Percentiles rank a stretch among this genome's conserved stretches.
These are phyloP conservation scores for Xestobium rufovillosum DNA, from an alignment of 2,888 invertebrate genomes.

Conservation along the genomic window DNA sequence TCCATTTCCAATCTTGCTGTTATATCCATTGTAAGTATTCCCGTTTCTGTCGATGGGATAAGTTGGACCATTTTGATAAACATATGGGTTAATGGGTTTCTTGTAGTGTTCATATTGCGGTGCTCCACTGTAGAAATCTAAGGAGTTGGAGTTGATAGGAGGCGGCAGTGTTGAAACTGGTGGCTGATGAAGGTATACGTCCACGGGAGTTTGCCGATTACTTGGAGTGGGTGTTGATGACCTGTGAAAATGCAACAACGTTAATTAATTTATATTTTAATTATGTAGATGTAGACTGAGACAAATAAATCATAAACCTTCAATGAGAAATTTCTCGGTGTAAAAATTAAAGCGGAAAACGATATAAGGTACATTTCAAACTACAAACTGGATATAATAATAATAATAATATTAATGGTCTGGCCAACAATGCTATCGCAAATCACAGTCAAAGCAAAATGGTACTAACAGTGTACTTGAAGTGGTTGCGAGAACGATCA, in stretches of 20 bases:
- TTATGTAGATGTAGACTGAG: no score
- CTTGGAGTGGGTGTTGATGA: conserved; percentile 15
- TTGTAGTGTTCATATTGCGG: conserved; percentile 35
- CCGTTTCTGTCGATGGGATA: conserved; percentile 39
- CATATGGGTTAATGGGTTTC: conserved; percentile 32
- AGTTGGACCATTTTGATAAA: conserved; percentile 41
- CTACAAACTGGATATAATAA: no score
- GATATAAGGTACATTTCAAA: no score
- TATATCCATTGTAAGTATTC: conserved; percentile 33
- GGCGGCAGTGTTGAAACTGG: conserved; percentile 41
- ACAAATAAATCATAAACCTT: no score
- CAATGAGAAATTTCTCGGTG: no score
- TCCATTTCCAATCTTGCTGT: conserved; percentile 46
- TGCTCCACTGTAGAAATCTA: conserved; percentile 32
- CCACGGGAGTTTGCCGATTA: conserved; percentile 18
- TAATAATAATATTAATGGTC: no score
- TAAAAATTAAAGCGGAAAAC: no score
- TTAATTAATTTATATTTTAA: no score
- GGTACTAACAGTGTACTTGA: no score
- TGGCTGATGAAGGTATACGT: conserved; percentile 25
- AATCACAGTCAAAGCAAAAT: no score
- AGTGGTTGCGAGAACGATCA: no score
- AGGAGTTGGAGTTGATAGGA: conserved; percentile 26
- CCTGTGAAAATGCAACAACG: conserved; percentile 6
- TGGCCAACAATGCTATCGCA: no score